A percentile compares a stretch with the other conserved stretches of the same genome.
Evolutionary conservation across 2,888 invertebrate species (phyloP).

Genomic region (Troilus luridus): DNA sequence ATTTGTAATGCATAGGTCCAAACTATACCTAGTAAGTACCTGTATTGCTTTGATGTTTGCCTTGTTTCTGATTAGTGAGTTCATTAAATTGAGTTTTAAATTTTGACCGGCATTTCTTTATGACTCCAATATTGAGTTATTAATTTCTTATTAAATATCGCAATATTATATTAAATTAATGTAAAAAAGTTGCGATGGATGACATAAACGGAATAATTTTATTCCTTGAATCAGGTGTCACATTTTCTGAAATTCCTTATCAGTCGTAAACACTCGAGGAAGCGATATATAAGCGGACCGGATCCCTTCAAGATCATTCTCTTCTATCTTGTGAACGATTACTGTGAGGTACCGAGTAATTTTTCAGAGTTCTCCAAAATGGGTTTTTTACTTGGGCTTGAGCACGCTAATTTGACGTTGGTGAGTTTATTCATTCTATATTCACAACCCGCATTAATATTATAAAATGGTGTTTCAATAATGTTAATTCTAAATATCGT

Average conservation of each 20-base stretch:
- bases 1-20: too few species aligned
- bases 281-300: neutral
- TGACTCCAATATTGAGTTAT: too few species aligned
- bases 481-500: neutral
- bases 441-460: neutral
- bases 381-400: conserved; percentile 16
- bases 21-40: too few species aligned
- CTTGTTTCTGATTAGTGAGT: too few species aligned
- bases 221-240: neutral
- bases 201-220: neutral
- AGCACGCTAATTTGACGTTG: neutral
- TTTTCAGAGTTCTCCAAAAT: neutral
- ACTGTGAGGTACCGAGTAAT: conserved; percentile 30
- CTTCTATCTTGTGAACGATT: conserved; percentile 11
- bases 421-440: neutral
- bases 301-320: neutral
- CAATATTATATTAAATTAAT: too few species aligned
- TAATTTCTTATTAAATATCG: too few species aligned
- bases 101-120: too few species aligned
- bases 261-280: neutral
- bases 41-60: too few species aligned
- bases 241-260: neutral
- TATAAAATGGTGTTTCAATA: neutral
- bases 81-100: too few species aligned
- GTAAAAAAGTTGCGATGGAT: neutral